A percentile compares a stretch with the other conserved stretches of the same genome.
These are phyloP conservation scores for Coleophora deauratella DNA, from an alignment of 2,888 invertebrate genomes.

Conservation along the genomic window DNA sequence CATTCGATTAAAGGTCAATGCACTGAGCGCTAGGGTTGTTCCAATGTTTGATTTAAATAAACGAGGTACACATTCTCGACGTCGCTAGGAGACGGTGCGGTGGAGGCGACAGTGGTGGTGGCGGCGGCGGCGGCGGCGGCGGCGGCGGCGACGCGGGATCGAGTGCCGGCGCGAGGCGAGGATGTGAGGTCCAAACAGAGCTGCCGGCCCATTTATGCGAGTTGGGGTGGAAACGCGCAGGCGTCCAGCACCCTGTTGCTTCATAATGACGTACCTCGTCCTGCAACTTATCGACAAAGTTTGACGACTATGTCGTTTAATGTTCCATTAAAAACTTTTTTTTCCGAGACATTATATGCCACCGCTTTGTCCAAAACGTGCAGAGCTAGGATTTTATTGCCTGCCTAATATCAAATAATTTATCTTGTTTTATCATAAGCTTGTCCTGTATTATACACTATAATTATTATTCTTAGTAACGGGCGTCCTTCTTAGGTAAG, in stretches of 20 bases:
- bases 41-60: constrained; percentile 18
- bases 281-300: neutral
- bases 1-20: constrained; percentile 26
- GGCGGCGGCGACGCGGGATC: constrained; percentile 4
- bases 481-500: no score
- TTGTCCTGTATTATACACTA: no score
- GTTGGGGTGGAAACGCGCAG: constrained; percentile 60
- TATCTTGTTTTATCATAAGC: no score
- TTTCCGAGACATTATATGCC: no score
- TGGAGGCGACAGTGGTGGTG: constrained; percentile 16
- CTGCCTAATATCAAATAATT: no score
- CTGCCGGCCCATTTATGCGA: constrained; percentile 48
- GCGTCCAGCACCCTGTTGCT: constrained; percentile 73
- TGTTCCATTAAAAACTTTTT: no score
- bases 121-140: no score
- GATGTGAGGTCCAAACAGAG: constrained; percentile 44
- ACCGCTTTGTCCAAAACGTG: no score
- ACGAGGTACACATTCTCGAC: constrained; percentile 39
- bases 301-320: constrained; percentile 3
- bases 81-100: constrained; percentile 25
- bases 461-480: no score
- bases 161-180: constrained; percentile 41
- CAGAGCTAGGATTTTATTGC: no score
- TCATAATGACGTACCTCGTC: constrained; percentile 34
- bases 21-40: constrained; percentile 25